Conservation (phyloP, 2,797 vertebrate species). For the Tiaroga cobitis region DNA sequence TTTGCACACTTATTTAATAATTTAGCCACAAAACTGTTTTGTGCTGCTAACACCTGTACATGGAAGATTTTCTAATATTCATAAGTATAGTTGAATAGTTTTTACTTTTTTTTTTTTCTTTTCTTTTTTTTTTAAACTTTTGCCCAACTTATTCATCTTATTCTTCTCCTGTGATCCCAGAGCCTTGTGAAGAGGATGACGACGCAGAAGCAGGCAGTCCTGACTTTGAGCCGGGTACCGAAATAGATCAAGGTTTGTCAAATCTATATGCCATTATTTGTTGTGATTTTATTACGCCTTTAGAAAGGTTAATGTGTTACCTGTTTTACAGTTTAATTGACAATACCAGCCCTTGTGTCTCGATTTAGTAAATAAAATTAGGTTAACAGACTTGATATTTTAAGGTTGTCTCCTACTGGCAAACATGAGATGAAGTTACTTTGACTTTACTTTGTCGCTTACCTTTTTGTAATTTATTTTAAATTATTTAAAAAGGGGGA, state of each 20-base stretch:
- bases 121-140: background rate
- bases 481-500: background rate
- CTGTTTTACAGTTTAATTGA: background rate
- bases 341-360: background rate
- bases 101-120: no score
- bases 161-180: conserved; percentile 73
- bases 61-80: background rate
- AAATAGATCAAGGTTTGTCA: conserved; percentile 88
- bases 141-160: conserved; percentile 7
- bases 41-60: background rate
- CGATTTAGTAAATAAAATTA: background rate
- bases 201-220: conserved; percentile 86
- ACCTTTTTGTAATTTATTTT: background rate
- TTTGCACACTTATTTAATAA: background rate
- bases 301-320: background rate
- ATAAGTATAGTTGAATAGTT: background rate
- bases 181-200: conserved; percentile 78
- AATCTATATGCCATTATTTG: background rate
- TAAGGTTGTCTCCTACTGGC: background rate
- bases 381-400: background rate
- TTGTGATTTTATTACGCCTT: background rate
- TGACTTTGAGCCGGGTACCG: conserved; percentile 88
- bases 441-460: background rate
- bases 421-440: background rate
- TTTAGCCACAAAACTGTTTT: background rate